Base-by-base conservation (phyloP, 2,113 vertebrate species). In the Noctilio leporinus region DNA sequence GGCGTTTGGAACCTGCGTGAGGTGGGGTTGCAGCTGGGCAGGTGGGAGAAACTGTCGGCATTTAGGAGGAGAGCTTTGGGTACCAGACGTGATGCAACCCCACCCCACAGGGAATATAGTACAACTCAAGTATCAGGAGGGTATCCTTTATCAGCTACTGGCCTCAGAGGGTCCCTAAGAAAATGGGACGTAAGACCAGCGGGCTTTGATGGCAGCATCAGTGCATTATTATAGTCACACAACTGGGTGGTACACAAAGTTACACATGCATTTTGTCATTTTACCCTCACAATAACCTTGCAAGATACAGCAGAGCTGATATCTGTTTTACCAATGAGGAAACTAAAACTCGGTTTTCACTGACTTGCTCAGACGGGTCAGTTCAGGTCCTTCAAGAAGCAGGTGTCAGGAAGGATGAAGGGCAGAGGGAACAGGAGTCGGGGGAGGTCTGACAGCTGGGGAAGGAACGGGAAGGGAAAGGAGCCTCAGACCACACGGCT, bases 201-300 rank as follows among this genome's bases (percentile, higher is more conserved):
- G 7, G 24, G 19, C 38, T 78, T 1, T 24, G 33, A 24, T 22
- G 70, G 40, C 22, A 35, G 67, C 40, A 12, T 0, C 1, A 38
- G 15, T 0, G 3, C 4, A 7, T 22, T 1, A 0, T 7, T 1
- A 0, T 7, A 51, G 33, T 30, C n/a, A 22, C n/a, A 22, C 4
- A 0, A 7, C 19, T 35, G 40, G 4, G 1, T 5, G n/a, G 22
- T 19, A 5, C 12, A 10, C 35, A 20, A 40, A 35, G 51, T 10
- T 51, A 12, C 7, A 7, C 0, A 0, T 11, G 33, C 3, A 2
- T 10, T 33, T 20, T 47, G 76, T 62, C 10, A 14, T 57, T 70
- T 69, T 55, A n/a, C 51, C 35, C 30, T 53, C 26, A 14, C 9
- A 6, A 4, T 65, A 22, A 53, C n/a, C 86, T 82, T 14, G 28